Conservation (phyloP, 2,113 vertebrate species). For the Tragelaphus strepsiceros region DNA sequence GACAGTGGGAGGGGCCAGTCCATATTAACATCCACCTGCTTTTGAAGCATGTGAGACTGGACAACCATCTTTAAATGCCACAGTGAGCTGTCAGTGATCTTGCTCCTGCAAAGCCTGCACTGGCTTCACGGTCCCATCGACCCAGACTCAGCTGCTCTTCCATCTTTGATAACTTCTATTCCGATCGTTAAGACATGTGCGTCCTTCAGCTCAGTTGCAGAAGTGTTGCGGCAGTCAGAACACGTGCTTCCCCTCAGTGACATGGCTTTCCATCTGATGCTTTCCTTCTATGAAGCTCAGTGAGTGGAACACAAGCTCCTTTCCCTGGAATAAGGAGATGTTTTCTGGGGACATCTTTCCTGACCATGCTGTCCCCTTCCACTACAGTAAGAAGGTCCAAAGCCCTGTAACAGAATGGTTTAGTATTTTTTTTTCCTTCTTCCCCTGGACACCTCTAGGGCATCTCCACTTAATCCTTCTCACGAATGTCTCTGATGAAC, state of each 20-base stretch:
- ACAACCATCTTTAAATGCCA: not conserved
- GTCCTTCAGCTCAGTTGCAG: not conserved
- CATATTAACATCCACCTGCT: not conserved
- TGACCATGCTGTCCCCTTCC: not conserved
- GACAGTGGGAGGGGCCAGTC: not conserved
- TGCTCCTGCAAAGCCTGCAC: not conserved
- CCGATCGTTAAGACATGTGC: fast-evolving
- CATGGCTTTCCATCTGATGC: fast-evolving
- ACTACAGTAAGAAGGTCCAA: not conserved
- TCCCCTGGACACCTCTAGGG: not conserved
- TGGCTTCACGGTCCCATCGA: not conserved
- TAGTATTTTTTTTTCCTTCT: not conserved
- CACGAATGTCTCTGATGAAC: not conserved
- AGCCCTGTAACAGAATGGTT: not conserved
- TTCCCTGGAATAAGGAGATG: not conserved
- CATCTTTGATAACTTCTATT: not conserved
- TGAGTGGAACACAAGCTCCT: not conserved
- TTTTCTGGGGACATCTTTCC: not conserved
- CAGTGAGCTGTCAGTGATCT: not conserved
- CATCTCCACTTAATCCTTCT: not conserved
- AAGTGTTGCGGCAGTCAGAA: not conserved
- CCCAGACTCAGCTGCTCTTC: not conserved
- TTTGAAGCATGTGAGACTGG: not conserved
- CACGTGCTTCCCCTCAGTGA: not conserved
- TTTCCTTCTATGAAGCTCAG: not conserved